phyloP scores from a whole-genome alignment of 2,113 vertebrate genomes.

The Gymnogyps californianus region DNA sequence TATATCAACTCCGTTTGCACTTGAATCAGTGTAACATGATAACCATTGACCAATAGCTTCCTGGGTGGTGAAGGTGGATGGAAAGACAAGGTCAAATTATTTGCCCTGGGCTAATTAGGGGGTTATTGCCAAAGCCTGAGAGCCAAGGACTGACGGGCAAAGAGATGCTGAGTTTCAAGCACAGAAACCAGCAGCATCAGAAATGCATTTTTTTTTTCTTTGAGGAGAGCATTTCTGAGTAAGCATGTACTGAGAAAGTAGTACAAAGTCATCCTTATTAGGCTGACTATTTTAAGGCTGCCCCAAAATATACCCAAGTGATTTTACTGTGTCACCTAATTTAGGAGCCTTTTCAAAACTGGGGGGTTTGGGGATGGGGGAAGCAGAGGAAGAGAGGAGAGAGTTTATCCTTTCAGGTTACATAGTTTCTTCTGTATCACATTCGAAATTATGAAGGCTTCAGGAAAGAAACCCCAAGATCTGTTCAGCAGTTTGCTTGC shows the following conservation, averaged over 20 bases:
- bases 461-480: neutral
- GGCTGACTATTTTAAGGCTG: slow-evolving; percentile 53
- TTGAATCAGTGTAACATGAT: neutral
- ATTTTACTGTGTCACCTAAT: slow-evolving; percentile 39
- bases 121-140: neutral
- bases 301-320: neutral
- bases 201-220: neutral
- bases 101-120: neutral
- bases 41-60: neutral
- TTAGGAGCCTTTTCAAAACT: slow-evolving; percentile 3
- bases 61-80: neutral
- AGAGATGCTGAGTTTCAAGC: neutral
- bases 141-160: neutral
- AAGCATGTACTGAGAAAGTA: slow-evolving; percentile 3
- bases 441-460: neutral
- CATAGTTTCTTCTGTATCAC: neutral
- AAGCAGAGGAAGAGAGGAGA: neutral
- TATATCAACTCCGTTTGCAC: neutral
- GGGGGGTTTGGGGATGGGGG: fast-evolving
- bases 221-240: neutral
- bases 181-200: neutral
- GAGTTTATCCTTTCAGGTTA: neutral
- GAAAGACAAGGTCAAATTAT: neutral
- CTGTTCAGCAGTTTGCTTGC: neutral
- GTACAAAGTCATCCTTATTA: slow-evolving; percentile 52